phyloP scores from a whole-genome alignment of 2,113 vertebrate species.

The Anoplopoma fimbria region DNA sequence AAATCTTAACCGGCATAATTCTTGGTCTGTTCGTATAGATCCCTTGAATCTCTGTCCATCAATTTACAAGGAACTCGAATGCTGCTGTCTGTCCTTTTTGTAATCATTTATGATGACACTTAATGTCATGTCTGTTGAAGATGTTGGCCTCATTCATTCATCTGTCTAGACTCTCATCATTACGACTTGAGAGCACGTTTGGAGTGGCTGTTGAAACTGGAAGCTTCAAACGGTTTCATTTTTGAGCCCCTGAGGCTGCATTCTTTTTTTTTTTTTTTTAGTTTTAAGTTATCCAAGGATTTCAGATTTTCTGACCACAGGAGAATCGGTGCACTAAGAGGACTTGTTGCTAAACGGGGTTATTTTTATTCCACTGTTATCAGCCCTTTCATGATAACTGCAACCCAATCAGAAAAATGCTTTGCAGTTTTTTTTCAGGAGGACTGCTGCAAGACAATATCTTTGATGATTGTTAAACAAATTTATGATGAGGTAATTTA shows the following conservation, averaged over 20 bases:
- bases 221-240: constrained; percentile 6
- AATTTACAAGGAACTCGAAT: constrained; percentile 33
- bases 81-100: constrained; percentile 46
- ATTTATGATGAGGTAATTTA: not conserved
- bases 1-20: constrained; percentile 20
- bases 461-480: not conserved
- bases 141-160: constrained; percentile 26
- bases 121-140: constrained; percentile 12
- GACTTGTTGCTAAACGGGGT: constrained; percentile 37
- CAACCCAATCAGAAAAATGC: constrained; percentile 3
- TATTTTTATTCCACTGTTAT: not conserved
- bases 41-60: not conserved
- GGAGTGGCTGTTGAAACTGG: constrained; percentile 7
- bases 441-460: not conserved
- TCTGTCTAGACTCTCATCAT: not conserved
- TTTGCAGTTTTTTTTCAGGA: constrained; percentile 12
- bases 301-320: constrained; percentile 22
- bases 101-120: constrained; percentile 13
- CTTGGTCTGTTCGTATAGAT: not conserved
- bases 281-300: not conserved
- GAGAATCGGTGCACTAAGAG: constrained; percentile 15
- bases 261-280: not conserved
- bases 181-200: not conserved
- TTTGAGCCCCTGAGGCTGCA: not conserved
- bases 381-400: not conserved